Evolutionary conservation across 2,888 invertebrate species (phyloP), one percentile per base, ranked within the genome.

Genomic region (Fragum fragum): DNA sequence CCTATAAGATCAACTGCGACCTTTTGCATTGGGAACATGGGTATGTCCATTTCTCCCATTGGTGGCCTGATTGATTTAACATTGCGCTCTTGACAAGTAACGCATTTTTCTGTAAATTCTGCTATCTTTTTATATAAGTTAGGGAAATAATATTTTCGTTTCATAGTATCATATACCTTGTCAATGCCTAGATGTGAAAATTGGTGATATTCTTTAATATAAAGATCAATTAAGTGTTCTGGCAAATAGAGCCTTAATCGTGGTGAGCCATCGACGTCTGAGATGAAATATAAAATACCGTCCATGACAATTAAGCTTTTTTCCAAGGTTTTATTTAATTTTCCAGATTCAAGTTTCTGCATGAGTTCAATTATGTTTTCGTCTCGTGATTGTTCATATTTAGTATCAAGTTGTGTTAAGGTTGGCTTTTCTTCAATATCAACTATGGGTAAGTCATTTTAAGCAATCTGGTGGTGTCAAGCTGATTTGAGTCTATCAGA

Each of bases 41-140:
- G 75, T 9, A 85, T 80, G 23, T 85, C 80, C 18, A 82, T 85
- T 73, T 79, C 78, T 52, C 77, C 73, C n/a, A 79, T n/a, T n/a
- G 77, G 76, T 14, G 78, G 73, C 57, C 68, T 75, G 0, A 69
- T 26, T 29, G 32, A 26, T 21, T 71, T 59, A 0, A 72, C 1
- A 16, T 23, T 69, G 26, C 80, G 28, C 32, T 14, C 39, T 47
- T 75, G 52, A 52, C 77, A 85, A 1, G 73, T 76, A 18, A 85
- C 78, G 69, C 80, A 80, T 5, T 71, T 26, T 0, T 52, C n/a
- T 0, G 70, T 42, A 57, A 73, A 68, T 63, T 63, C 39, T 53
- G 26, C 36, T 42, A 71, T 29, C 7, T 16, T n/a, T 47, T 70
- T 69, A 23, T 61, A 71, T 23, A 75, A 16, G 16, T 71, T 71